Evolutionary conservation across 2,797 vertebrate genomes (phyloP).

Genomic region (Malacoraja senta): DNA sequence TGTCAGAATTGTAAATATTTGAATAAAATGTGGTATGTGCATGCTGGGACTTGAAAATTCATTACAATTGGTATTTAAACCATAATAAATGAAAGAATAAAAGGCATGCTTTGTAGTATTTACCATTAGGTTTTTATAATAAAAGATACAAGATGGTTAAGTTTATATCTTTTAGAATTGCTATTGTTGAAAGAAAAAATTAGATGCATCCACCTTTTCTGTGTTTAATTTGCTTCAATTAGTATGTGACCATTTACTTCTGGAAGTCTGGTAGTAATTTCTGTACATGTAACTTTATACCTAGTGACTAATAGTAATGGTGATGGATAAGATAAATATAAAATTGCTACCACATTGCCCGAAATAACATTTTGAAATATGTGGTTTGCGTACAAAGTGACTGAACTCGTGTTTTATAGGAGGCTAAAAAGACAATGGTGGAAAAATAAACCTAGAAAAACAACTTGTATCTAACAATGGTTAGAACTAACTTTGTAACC

Average conservation of each 20-base stretch:
- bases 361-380: constrained; percentile 69
- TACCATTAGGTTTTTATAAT: background rate
- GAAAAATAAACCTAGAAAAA: background rate
- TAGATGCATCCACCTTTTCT: constrained; percentile 1
- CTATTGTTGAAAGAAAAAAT: background rate
- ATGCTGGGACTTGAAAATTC: background rate
- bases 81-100: background rate
- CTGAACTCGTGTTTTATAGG: constrained; percentile 7
- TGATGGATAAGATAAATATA: constrained; percentile 43
- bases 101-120: background rate
- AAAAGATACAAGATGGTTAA: background rate
- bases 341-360: constrained; percentile 69
- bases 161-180: background rate
- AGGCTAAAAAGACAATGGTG: background rate
- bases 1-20: background rate
- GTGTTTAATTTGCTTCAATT: background rate
- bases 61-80: background rate
- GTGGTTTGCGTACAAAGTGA: constrained; percentile 32
- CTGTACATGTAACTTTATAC: constrained; percentile 24
- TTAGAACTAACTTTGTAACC: constrained; percentile 13
- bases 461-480: background rate
- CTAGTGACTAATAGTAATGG: constrained; percentile 55
- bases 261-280: constrained; percentile 35
- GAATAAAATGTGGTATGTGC: background rate
- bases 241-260: constrained; percentile 18